Percentiles rank a stretch among this genome's conserved stretches.
Conservation (phyloP, 2,113 vertebrate genomes). For the Catharus minimus region DNA sequence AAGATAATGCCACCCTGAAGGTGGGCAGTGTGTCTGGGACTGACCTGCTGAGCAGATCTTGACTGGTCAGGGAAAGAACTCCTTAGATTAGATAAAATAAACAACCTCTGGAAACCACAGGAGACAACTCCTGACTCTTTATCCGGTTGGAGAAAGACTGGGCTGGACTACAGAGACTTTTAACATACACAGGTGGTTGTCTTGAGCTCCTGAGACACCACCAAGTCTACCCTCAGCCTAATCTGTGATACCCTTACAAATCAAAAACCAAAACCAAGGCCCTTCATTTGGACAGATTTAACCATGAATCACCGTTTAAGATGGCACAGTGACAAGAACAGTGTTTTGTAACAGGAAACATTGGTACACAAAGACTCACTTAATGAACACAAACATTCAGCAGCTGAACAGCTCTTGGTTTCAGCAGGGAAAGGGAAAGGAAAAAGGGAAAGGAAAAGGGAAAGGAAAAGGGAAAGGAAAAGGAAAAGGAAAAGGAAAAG, state of each 20-base stretch:
- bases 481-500: not conserved
- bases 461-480: not conserved
- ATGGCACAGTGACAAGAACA: not conserved
- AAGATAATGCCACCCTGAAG: too few species aligned
- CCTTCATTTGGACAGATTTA: not conserved
- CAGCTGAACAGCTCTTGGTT: not conserved
- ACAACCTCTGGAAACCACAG: too few species aligned
- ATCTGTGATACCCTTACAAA: not conserved
- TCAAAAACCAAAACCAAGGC: not conserved
- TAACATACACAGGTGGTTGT: too few species aligned
- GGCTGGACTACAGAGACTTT: too few species aligned
- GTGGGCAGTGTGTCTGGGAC: too few species aligned
- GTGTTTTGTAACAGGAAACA: not conserved
- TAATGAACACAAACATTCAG: not conserved
- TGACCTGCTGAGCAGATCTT: too few species aligned
- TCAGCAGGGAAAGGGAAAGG: not conserved
- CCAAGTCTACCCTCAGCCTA: not conserved
- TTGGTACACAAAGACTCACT: not conserved
- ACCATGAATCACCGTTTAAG: not conserved
- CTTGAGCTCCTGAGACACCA: too few species aligned
- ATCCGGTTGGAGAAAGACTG: too few species aligned
- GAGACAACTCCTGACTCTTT: too few species aligned
- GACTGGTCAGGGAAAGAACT: too few species aligned
- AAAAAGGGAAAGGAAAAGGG: not conserved
- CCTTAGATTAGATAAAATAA: too few species aligned